Percentiles rank a stretch among this genome's conserved stretches.
These are phyloP conservation scores for Dolichopus griseipennis DNA, from an alignment of 2,888 invertebrate genomes.

Conservation along the genomic window DNA sequence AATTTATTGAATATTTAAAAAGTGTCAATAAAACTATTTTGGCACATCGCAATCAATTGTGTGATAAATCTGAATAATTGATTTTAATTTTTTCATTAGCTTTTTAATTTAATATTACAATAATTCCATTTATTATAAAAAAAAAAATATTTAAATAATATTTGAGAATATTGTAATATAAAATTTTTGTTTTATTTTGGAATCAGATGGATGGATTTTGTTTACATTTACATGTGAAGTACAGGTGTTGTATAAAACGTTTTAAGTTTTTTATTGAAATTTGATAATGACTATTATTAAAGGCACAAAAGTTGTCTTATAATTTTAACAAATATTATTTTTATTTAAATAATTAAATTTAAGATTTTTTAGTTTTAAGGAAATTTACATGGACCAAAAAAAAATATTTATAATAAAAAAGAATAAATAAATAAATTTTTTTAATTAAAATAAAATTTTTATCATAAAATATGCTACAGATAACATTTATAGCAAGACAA, in stretches of 20 bases:
- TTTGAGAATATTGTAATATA: not conserved
- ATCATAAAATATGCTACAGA: not conserved
- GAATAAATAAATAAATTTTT: not conserved
- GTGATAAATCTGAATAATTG: too few relatives aligned
- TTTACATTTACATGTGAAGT: not conserved
- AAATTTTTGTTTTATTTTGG: not conserved
- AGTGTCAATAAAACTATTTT: too few relatives aligned
- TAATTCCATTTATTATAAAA: not conserved
- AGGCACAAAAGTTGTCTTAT: not conserved
- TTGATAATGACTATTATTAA: not conserved
- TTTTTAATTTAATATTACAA: too few relatives aligned
- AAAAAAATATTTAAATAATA: not conserved
- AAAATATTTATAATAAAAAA: not conserved
- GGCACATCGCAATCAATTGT: too few relatives aligned
- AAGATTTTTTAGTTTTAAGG: not conserved
- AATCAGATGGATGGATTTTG: not conserved
- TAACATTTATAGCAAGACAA: not conserved
- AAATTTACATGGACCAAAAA: not conserved
- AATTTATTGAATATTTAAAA: too few relatives aligned
- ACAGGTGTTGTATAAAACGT: not conserved
- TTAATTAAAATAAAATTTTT: slow-evolving; percentile 6
- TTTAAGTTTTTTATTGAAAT: not conserved
- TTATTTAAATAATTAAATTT: not conserved
- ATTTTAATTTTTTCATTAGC: too few relatives aligned
- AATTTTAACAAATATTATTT: too few relatives aligned